Base-by-base conservation (phyloP, 2,888 invertebrate genomes). In the Caenorhabditis drosophilae region DNA sequence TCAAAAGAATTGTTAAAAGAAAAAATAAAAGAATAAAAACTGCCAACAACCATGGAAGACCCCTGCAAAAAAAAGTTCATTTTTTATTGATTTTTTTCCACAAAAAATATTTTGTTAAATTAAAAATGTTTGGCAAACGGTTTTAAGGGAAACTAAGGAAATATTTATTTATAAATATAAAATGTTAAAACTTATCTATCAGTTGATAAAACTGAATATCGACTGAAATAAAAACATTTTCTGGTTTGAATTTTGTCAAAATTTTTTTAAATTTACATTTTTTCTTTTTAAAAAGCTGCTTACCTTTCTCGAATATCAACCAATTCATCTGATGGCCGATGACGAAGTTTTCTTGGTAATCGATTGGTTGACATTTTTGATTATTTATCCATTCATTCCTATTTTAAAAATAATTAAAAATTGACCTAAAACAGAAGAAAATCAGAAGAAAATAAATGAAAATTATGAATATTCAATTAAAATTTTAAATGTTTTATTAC, bases 11-110 rank as follows among this genome's bases (percentile, higher is more conserved):
- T 4, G 60, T 50, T 7, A 71, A 50, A 4, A 63, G 56, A 2
- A 68, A 38, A 16, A 71, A 59, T 15, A 71, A 40, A 4, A 71
- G 47, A 12, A 71, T 48, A 27, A 68, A 62, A 7, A 68, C 71
- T 4, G 68, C 55, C 16, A 63, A 55, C 16, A 71, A 55, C 71
- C 71, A 71, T n/a, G 68, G 67, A 20, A 64, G 59, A 16, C 71
- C 71, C 45, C 68, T 70, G 56, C 38, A 63, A 36, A 40, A 53
- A 15, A 40, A n/a, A n/a, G n/a, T n/a, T 11, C 22, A 12, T 36
- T 40, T 9, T 31, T 31, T 31, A 31, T 31, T 31, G 22, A 20
- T 11, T 7, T 12, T 3, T 34, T n/a, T 27, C n/a, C 15, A n/a
- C 16, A 6, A 4, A 16, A 34, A 47, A 47, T n/a, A n/a, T n/a